A percentile compares a stretch with the other conserved stretches of the same genome.
Conservation (phyloP, 2,888 invertebrate genomes). For the Machimus atricapillus region DNA sequence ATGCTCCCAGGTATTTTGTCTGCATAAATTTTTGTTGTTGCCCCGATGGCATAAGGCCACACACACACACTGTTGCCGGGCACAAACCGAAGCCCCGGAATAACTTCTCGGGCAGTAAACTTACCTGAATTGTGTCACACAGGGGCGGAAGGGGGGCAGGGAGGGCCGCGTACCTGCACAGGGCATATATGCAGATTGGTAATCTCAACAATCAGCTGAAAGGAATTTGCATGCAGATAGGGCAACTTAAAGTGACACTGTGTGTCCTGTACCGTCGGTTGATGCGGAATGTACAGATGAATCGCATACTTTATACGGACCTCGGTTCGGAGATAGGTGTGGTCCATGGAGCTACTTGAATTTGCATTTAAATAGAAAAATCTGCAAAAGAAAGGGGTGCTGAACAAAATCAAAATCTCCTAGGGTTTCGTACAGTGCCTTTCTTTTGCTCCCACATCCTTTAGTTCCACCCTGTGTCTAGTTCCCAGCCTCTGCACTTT, state of each 20-base stretch:
- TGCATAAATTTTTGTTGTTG: background rate
- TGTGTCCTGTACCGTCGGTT: conserved; percentile 5
- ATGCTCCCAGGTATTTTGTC: background rate
- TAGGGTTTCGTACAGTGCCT: background rate
- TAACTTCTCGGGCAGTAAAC: conserved; percentile 27
- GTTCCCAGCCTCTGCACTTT: background rate
- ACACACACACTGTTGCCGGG: background rate
- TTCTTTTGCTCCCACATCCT: background rate
- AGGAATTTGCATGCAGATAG: conserved; percentile 35
- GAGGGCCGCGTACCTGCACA: background rate
- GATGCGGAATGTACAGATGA: conserved; percentile 8
- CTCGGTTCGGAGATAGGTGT: background rate
- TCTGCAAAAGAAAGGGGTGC: conserved; percentile 21
- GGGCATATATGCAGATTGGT: background rate
- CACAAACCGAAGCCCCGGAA: background rate
- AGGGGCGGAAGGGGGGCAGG: background rate
- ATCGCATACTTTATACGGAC: conserved; percentile 23
- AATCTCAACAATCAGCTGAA: conserved; percentile 35
- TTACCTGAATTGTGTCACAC: conserved; percentile 27
- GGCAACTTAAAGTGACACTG: conserved; percentile 27
- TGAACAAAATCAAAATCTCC: conserved; percentile 35
- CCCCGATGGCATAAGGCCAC: background rate
- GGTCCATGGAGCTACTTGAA: conserved; percentile 11
- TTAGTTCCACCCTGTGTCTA: background rate
- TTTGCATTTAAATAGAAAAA: conserved; percentile 45